These are phyloP conservation scores for Hypolimnas misippus DNA, from an alignment of 2,888 invertebrate genomes.

Conservation along the genomic window DNA sequence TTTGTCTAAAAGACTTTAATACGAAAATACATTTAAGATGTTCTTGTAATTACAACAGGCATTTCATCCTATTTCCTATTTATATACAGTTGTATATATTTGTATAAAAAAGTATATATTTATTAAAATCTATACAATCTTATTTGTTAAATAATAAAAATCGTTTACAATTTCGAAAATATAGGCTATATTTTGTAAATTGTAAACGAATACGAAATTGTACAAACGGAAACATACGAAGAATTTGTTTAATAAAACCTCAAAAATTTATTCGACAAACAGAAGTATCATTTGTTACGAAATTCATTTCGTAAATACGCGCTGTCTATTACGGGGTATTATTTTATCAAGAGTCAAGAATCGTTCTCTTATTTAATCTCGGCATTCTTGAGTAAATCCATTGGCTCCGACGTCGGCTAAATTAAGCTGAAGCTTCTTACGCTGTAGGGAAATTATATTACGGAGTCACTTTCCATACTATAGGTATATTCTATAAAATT, in stretches of 20 bases:
- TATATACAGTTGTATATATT: not conserved
- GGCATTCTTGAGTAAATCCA: slow-evolving; percentile 42
- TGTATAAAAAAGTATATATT: no score
- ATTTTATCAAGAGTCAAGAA: slow-evolving; percentile 40
- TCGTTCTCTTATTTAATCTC: slow-evolving; percentile 41
- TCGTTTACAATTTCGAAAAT: no score
- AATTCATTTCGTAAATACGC: slow-evolving; percentile 11
- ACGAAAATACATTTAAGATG: not conserved
- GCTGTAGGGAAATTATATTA: slow-evolving; percentile 41
- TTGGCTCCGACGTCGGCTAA: slow-evolving; percentile 36
- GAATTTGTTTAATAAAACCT: not conserved
- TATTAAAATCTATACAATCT: no score
- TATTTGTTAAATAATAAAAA: no score
- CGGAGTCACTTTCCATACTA: slow-evolving; percentile 22
- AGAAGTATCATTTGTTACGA: slow-evolving; percentile 12
- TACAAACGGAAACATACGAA: not conserved
- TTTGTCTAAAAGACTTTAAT: not conserved
- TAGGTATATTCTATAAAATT: slow-evolving; percentile 26
- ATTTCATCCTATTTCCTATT: not conserved
- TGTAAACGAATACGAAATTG: slow-evolving; percentile 3
- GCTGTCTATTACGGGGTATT: slow-evolving; percentile 26
- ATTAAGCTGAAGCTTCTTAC: slow-evolving; percentile 40
- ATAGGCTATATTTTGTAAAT: no score
- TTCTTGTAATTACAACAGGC: no score
- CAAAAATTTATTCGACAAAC: not conserved